These are phyloP conservation scores for Athripsodes cinereus DNA, from an alignment of 2,888 invertebrate species.

Conservation along the genomic window DNA sequence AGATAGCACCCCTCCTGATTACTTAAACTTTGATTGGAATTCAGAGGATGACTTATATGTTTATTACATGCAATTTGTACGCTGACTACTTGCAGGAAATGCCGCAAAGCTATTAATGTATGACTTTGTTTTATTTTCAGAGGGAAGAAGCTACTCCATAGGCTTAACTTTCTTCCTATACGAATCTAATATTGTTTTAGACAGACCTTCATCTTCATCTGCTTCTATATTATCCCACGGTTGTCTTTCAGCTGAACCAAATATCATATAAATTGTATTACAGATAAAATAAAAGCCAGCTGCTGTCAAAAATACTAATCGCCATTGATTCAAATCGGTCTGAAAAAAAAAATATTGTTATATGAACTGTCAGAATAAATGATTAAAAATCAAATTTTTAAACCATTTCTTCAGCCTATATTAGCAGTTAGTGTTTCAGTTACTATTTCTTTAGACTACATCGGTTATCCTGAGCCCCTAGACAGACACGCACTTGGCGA, in stretches of 20 bases:
- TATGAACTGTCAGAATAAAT: too few species aligned
- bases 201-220: not conserved
- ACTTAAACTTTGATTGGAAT: too few species aligned
- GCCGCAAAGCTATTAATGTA: not conserved
- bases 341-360: slow-evolving; percentile 15
- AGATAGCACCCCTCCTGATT: too few species aligned
- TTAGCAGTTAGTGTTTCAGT: too few species aligned
- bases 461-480: too few species aligned
- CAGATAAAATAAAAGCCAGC: slow-evolving; percentile 14
- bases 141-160: not conserved
- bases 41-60: too few species aligned
- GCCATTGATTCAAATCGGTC: slow-evolving; percentile 18
- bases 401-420: too few species aligned
- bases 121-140: not conserved
- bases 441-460: too few species aligned
- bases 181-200: not conserved
- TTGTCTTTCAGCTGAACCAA: slow-evolving; percentile 18
- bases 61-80: too few species aligned
- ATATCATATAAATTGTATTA: slow-evolving; percentile 11
- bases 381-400: too few species aligned
- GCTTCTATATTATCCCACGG: slow-evolving; percentile 13
- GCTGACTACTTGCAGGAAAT: too few species aligned
- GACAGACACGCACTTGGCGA: too few species aligned
- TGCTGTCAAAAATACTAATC: slow-evolving; percentile 8
- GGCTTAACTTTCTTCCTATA: not conserved